Percentiles rank a stretch among this genome's conserved stretches.
These are phyloP conservation scores for Limnodromus scolopaceus DNA, from an alignment of 2,797 vertebrate species.

Conservation along the genomic window DNA sequence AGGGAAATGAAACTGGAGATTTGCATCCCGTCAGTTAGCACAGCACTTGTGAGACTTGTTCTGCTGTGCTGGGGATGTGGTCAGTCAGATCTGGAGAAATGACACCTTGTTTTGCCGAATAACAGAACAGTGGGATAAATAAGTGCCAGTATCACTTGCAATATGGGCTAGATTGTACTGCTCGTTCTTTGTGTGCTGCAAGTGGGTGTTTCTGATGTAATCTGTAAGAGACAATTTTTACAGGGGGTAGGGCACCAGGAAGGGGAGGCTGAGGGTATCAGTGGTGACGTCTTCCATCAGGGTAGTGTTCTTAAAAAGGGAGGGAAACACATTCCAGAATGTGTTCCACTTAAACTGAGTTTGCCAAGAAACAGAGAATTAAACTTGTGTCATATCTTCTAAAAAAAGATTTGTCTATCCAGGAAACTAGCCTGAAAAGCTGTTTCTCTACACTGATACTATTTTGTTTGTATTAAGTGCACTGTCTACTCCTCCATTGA, in stretches of 20 bases:
- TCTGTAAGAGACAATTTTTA: accelerated
- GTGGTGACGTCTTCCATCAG: background rate
- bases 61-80: background rate
- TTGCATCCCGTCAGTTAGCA: background rate
- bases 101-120: background rate
- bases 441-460: background rate
- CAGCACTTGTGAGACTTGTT: background rate
- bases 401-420: background rate
- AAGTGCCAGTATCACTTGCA: background rate
- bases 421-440: background rate
- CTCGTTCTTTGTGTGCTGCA: background rate
- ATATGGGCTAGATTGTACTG: background rate
- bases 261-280: background rate
- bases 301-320: background rate
- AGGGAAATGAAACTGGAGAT: background rate
- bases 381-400: background rate
- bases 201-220: background rate
- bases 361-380: background rate
- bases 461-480: background rate
- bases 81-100: background rate
- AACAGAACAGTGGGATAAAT: background rate
- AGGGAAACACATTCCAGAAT: background rate
- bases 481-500: background rate
- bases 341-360: background rate
- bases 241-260: background rate